Conservation (phyloP, 2,113 vertebrate species). For the Castor canadensis region DNA sequence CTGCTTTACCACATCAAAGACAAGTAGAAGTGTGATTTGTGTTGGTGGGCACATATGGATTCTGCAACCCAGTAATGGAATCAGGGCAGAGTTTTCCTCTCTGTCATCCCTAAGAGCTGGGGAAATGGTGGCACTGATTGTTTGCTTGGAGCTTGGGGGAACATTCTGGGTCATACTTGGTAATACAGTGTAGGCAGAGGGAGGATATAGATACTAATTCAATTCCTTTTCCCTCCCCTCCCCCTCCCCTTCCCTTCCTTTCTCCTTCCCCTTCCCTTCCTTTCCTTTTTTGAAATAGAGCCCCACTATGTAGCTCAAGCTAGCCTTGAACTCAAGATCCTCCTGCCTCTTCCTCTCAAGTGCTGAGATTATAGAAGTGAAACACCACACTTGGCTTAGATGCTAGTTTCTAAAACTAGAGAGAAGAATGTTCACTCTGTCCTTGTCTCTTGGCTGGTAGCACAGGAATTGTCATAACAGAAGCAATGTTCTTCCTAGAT, state of each 20-base stretch:
- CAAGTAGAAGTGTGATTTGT: slow-evolving; percentile 32
- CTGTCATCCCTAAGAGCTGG: not conserved
- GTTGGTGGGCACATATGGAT: not conserved
- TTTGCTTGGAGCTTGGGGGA: not conserved
- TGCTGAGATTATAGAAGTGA: too few species aligned
- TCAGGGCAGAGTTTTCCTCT: not conserved
- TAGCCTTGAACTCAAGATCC: too few species aligned
- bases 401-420: not conserved
- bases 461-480: not conserved
- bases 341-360: too few species aligned
- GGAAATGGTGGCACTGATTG: slow-evolving; percentile 3
- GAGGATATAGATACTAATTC: not conserved
- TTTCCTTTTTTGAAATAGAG: too few species aligned
- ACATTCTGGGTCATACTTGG: not conserved
- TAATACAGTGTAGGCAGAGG: not conserved
- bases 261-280: too few species aligned
- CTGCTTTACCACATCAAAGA: not conserved
- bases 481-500: not conserved
- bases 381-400: not conserved
- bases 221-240: not conserved
- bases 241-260: too few species aligned
- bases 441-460: not conserved
- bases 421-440: not conserved
- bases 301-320: too few species aligned
- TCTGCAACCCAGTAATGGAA: not conserved